Percentiles rank a stretch among this genome's conserved stretches.
Evolutionary conservation across 2,888 invertebrate species (phyloP).

Genomic region (Coremacera marginata): DNA sequence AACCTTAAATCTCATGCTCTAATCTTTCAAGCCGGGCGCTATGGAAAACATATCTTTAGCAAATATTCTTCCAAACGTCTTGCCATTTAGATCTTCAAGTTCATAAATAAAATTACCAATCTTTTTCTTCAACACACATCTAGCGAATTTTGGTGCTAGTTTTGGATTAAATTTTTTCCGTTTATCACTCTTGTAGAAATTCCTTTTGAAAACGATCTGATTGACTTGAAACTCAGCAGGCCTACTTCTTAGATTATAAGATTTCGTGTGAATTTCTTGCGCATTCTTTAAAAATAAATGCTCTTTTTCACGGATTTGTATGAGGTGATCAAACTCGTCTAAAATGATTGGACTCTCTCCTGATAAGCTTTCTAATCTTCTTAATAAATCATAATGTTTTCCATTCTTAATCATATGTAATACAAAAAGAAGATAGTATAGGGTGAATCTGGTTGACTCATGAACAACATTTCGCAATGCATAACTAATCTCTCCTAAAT

Average conservation of each 20-base stretch:
- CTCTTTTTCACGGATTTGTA: background rate
- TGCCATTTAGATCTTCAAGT: background rate
- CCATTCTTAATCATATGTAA: slow-evolving; percentile 1
- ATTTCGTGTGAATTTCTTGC: background rate
- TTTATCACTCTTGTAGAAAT: background rate
- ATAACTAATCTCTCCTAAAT: background rate
- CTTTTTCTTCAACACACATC: background rate
- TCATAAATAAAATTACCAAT: background rate
- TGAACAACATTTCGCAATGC: background rate
- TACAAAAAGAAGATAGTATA: background rate
- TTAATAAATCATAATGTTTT: background rate
- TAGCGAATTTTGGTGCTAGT: background rate
- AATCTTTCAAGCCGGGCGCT: background rate
- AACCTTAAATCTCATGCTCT: background rate
- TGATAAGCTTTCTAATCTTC: background rate
- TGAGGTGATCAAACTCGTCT: background rate
- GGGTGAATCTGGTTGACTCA: background rate
- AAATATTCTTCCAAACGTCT: background rate
- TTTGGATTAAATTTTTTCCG: background rate
- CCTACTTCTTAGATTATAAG: slow-evolving; percentile 23
- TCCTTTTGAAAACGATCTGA: background rate
- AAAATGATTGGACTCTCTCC: background rate
- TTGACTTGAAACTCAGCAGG: background rate
- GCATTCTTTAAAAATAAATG: background rate
- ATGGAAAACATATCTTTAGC: background rate